Evolutionary conservation across 2,888 invertebrate genomes (phyloP), one percentile per base, ranked within the genome.

Genomic region (Boloria selene): DNA sequence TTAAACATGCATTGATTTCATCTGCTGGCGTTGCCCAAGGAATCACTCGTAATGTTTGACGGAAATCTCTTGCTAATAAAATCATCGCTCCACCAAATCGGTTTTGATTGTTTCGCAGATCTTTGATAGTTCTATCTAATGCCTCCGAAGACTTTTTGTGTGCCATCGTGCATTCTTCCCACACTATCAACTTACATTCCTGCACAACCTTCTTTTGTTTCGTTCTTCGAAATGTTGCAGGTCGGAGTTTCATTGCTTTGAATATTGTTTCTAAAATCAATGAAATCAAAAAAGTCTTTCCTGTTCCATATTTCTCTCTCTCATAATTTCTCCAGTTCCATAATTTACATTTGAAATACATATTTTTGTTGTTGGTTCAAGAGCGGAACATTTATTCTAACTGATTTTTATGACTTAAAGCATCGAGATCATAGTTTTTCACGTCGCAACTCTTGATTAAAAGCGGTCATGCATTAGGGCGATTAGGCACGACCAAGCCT

Each of bases 1-100:
- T 81, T 61, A 79, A 61, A 69, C 78, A 79, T 69, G 77, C 77
- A 70, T 81, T 82, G 16, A 81, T 60, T 75, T 80, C 79, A 70
- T 82, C 78, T 26, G 78, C 79, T 67, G 54, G 68, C 53, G 70
- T 73, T 73, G 71, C 68, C 17, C 77, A 72, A 70, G 79, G 75
- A 69, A 81, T 77, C 31, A 79, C 76, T 69, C 78, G 77, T 49
- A 80, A 67, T 68, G 78, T 78, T 75, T 80, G 80, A 13, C 77
- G 72, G 70, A 82, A 81, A 80, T 81, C 79, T 45, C 78, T 78
- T 69, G 79, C 60, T 44, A 80, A 71, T 60, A 81, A 63, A 69
- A 80, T 75, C 70, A 78, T 70, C 31, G 73, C 72, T 31, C 78
- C 77, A 67, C 78, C 79, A 72, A 81, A 76, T 16, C 17, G 63